phyloP scores from a whole-genome alignment of 2,113 vertebrate species.

The Hippocampus mohnikei region DNA sequence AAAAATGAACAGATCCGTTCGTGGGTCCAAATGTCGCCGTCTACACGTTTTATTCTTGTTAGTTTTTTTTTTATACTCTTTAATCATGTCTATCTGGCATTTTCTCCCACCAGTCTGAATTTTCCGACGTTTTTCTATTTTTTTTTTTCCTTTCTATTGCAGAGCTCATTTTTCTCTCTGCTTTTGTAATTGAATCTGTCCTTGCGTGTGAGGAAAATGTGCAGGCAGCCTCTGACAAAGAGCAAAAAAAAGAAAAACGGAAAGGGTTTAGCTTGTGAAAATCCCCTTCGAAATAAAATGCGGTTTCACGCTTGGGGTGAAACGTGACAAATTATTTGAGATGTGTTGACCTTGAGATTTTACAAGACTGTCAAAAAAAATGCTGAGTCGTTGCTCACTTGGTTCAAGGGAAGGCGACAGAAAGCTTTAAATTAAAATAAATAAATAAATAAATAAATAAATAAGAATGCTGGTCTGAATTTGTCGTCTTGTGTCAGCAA shows the following conservation, averaged over 20 bases:
- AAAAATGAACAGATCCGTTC: background rate
- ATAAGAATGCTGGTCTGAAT: conserved; percentile 43
- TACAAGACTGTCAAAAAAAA: conserved; percentile 9
- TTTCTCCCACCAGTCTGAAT: background rate
- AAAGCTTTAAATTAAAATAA: conserved; percentile 37
- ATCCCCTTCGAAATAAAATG: conserved; percentile 29
- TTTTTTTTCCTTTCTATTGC: conserved; percentile 16
- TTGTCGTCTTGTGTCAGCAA: conserved; percentile 15
- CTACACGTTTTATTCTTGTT: background rate
- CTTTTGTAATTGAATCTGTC: conserved; percentile 41
- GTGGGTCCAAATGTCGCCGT: background rate
- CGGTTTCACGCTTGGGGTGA: conserved; percentile 7
- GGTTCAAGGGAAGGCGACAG: conserved; percentile 44
- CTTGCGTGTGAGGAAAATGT: conserved; percentile 27
- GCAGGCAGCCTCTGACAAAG: conserved; percentile 21
- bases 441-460: no score
- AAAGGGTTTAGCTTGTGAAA: conserved; percentile 12
- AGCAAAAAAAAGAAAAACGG: conserved; percentile 6
- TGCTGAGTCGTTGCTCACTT: conserved; percentile 41
- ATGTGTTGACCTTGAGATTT: background rate
- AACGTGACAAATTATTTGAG: background rate
- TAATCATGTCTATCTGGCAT: background rate
- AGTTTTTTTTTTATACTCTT: background rate
- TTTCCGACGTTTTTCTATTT: conserved; percentile 3
- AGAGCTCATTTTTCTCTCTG: conserved; percentile 27